Evolutionary conservation across 2,113 vertebrate species (phyloP).

Genomic region (Malurus elegans): DNA sequence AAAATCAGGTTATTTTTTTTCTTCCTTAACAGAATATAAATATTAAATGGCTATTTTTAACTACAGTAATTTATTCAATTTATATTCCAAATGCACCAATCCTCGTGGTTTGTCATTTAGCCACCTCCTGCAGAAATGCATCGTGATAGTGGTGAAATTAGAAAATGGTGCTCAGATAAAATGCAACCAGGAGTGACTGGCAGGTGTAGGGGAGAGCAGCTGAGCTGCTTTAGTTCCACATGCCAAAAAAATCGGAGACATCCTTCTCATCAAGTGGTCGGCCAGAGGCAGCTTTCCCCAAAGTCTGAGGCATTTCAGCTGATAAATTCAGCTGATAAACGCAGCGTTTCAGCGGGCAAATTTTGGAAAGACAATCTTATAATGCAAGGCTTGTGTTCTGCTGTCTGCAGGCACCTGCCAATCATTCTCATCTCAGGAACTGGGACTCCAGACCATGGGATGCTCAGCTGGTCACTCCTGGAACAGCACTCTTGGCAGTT

Average conservation of each 20-base stretch:
- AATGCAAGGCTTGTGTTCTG: not conserved
- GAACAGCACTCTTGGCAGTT: not conserved
- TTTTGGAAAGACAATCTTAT: not conserved
- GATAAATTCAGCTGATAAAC: constrained; percentile 50
- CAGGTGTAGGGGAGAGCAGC: not conserved
- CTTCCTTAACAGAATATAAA: not conserved
- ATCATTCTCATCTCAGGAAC: not conserved
- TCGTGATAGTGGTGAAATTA: constrained; percentile 14
- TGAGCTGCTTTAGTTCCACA: not conserved
- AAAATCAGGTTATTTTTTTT: not conserved
- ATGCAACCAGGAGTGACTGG: not conserved
- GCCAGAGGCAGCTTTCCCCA: constrained; percentile 30
- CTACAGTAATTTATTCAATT: not conserved
- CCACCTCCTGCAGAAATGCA: not conserved
- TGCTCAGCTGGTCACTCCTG: not conserved
- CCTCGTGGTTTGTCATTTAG: not conserved
- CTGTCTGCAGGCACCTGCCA: not conserved
- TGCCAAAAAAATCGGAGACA: not conserved
- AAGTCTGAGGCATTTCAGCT: constrained; percentile 22
- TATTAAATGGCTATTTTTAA: constrained; percentile 2
- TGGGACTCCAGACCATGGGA: accelerated
- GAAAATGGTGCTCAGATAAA: constrained; percentile 25
- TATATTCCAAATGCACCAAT: not conserved
- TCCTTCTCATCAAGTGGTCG: not conserved
- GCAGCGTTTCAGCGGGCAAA: not conserved